These are phyloP conservation scores for Astyanax mexicanus DNA, from an alignment of 2,797 vertebrate species.

Conservation along the genomic window DNA sequence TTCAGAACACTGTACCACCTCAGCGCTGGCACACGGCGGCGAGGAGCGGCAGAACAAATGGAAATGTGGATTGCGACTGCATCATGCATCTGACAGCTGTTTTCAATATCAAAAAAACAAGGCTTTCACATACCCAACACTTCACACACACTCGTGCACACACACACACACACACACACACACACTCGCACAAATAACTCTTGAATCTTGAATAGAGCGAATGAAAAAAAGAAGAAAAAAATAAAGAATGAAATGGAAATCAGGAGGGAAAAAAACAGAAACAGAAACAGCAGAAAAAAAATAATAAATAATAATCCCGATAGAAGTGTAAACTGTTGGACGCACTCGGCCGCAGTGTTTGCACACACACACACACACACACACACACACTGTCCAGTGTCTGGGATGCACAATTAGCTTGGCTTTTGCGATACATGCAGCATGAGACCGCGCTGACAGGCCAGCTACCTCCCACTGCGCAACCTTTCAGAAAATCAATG, in stretches of 20 bases:
- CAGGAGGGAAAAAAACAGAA: too few relatives aligned
- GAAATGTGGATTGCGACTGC: conserved; percentile 47
- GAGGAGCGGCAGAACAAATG: conserved; percentile 47
- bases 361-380: too few relatives aligned
- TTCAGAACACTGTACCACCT: conserved; percentile 55
- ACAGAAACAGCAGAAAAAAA: neutral
- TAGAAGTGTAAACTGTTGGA: conserved; percentile 28
- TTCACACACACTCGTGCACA: conserved; percentile 35
- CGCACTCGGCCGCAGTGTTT: conserved; percentile 52
- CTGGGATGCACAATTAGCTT: conserved; percentile 70
- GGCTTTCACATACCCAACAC: conserved; percentile 30
- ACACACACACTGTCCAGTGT: conserved; percentile 46
- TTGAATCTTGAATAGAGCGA: too few relatives aligned
- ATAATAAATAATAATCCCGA: neutral
- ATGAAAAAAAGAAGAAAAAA: too few relatives aligned
- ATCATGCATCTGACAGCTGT: conserved; percentile 56
- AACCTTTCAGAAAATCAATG: conserved; percentile 85
- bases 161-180: conserved; percentile 23
- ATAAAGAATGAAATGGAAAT: too few relatives aligned
- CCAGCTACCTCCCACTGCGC: conserved; percentile 72
- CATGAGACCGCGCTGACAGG: conserved; percentile 70
- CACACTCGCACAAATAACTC: too few relatives aligned
- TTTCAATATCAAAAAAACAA: conserved; percentile 55
- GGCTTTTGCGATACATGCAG: conserved; percentile 61
- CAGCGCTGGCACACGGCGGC: conserved; percentile 29